These are phyloP conservation scores for Oreocharis arfaki DNA, from an alignment of 2,113 vertebrate species.

Conservation along the genomic window DNA sequence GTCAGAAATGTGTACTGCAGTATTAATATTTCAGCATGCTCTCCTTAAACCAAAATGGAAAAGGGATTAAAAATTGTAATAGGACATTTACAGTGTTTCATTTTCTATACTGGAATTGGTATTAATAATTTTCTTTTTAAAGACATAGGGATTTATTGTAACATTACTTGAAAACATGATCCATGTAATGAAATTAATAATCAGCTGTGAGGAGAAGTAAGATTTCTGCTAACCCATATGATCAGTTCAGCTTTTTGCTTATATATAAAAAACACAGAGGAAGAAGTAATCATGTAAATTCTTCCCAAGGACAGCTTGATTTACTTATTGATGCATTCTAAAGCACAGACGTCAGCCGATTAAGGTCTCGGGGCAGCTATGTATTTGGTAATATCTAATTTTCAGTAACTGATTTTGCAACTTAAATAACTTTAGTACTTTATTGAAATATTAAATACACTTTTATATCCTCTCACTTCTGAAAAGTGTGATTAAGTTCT, in stretches of 20 bases:
- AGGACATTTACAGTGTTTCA: background rate
- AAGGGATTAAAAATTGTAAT: background rate
- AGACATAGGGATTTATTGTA: background rate
- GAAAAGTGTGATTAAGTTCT: background rate
- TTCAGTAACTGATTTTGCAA: background rate
- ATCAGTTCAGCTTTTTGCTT: background rate
- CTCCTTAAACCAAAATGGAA: background rate
- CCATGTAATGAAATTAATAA: background rate
- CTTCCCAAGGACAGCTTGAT: background rate
- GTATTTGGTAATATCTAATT: background rate
- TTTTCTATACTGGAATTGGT: background rate
- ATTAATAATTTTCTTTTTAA: background rate
- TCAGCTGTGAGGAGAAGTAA: background rate
- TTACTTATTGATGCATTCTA: background rate
- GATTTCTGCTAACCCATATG: background rate
- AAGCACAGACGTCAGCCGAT: background rate
- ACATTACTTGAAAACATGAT: background rate
- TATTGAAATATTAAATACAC: background rate
- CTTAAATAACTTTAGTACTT: background rate
- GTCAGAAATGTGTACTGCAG: background rate
- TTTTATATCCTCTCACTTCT: background rate
- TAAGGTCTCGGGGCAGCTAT: rapidly evolving
- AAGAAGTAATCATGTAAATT: background rate
- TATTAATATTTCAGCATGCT: background rate
- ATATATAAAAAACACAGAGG: background rate